Evolutionary conservation across 2,797 vertebrate genomes (phyloP), one percentile per base, ranked within the genome.

Genomic region (Enteromius thamalakanensis): DNA sequence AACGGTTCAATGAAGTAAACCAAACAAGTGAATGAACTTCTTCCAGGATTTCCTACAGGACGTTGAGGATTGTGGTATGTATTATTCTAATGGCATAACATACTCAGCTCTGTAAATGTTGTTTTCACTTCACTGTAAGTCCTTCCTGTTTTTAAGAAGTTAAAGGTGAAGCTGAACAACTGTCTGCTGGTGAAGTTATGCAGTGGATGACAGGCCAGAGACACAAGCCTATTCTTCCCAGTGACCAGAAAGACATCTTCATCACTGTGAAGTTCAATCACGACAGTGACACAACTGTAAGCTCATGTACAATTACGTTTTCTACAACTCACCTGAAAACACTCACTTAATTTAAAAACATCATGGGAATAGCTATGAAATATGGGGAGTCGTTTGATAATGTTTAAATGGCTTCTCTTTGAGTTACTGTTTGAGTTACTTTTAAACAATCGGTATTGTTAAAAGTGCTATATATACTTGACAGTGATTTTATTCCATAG

Each of bases 31-130:
- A 42, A 67, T 40, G 69, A 81, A 84, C 67, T 84, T 86, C 45
- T 58, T 86, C 53, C 78, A 86, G 69, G 85, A 86, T 29, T 84
- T 80, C 26, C 76, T 81, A 17, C 68, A 82, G 47, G 80, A 82
- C 45, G 53, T 67, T 78, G 75, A 82, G 58, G 75, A 82, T 79
- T 9, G 19, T 78, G 84, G 80, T 79, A 79, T 75, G 80, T 79
- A 51, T 49, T 51, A 1, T 26, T 26, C 19, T 51, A 51, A 49
- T 49, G 1, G 14, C 47, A 51, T 17, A 51, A 51, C 15, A 3
- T 47, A 47, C 12, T 45, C 8, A 7, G 40, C 5, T 6, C 40
- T 42, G 40, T 42, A 8, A 42, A 42, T 42, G 6, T 42, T 42
- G 40, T 42, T 42, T 42, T 42, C 40, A 42, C 8, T 42, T 9